A percentile compares a stretch with the other conserved stretches of the same genome.
These are phyloP conservation scores for Psittacula cyanocephala DNA, from an alignment of 2,113 vertebrate genomes.

Conservation along the genomic window DNA sequence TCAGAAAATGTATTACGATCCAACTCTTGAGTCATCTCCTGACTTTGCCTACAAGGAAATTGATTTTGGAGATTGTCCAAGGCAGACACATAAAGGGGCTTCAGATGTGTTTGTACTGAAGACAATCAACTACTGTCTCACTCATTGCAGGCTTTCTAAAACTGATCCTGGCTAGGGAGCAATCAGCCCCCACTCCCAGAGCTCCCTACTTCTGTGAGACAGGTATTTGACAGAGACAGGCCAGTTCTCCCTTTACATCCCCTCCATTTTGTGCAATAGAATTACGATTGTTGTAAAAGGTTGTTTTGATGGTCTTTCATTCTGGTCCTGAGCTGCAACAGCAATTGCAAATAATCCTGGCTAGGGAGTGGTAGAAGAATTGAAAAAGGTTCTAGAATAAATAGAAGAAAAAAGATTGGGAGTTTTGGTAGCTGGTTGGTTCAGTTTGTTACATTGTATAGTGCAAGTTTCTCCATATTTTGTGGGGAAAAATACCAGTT, in stretches of 20 bases:
- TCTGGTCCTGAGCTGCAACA: not conserved
- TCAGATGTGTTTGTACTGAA: not conserved
- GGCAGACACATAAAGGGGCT: not conserved
- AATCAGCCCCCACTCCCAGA: rapidly evolving
- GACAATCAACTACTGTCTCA: not conserved
- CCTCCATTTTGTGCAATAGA: not conserved
- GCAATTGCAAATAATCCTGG: not conserved
- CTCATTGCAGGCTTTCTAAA: not conserved
- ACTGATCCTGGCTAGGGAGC: not conserved
- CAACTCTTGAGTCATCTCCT: not conserved
- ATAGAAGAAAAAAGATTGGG: not conserved
- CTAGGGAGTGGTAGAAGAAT: not conserved
- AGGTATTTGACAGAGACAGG: not conserved
- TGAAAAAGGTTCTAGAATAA: not conserved
- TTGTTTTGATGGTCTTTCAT: not conserved
- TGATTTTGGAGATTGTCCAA: not conserved
- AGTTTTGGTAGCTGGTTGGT: not conserved
- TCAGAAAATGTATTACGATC: not conserved
- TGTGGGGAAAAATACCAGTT: not conserved
- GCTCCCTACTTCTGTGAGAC: not conserved
- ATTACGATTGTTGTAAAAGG: not conserved
- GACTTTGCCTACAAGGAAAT: not conserved
- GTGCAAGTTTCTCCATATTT: not conserved
- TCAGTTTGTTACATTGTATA: not conserved
- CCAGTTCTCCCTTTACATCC: not conserved